Percentiles rank a stretch among this genome's conserved stretches.
Conservation (phyloP, 2,797 vertebrate genomes). For the Momotus momota region DNA sequence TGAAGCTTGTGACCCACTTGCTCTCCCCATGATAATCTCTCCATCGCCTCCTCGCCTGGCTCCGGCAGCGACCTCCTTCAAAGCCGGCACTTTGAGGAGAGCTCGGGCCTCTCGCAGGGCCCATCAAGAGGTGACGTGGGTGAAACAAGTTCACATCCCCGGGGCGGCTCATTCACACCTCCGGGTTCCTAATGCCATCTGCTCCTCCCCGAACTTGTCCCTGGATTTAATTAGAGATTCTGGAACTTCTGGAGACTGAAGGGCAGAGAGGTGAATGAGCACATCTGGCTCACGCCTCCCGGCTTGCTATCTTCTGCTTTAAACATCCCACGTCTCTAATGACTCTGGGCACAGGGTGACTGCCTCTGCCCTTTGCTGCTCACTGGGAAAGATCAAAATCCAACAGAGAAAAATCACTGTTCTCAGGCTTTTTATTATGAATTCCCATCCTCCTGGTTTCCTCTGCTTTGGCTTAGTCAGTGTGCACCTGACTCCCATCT, state of each 20-base stretch:
- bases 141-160: neutral
- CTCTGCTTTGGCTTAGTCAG: neutral
- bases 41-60: neutral
- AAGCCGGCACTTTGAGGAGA: neutral
- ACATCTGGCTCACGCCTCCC: neutral
- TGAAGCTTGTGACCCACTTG: neutral
- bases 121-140: neutral
- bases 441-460: neutral
- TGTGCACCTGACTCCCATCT: neutral
- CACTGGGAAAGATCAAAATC: neutral
- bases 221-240: conserved; percentile 17
- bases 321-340: neutral
- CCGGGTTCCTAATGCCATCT: neutral
- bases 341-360: neutral
- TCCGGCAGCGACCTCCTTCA: neutral
- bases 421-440: neutral
- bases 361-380: neutral
- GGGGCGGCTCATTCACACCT: neutral
- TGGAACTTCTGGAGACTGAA: conserved; percentile 6
- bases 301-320: neutral
- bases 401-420: neutral
- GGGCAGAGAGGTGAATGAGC: neutral
- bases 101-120: neutral
- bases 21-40: neutral
- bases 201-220: neutral